These are phyloP conservation scores for Conus betulinus DNA, from an alignment of 1,140 invertebrate genomes.

Conservation along the genomic window DNA sequence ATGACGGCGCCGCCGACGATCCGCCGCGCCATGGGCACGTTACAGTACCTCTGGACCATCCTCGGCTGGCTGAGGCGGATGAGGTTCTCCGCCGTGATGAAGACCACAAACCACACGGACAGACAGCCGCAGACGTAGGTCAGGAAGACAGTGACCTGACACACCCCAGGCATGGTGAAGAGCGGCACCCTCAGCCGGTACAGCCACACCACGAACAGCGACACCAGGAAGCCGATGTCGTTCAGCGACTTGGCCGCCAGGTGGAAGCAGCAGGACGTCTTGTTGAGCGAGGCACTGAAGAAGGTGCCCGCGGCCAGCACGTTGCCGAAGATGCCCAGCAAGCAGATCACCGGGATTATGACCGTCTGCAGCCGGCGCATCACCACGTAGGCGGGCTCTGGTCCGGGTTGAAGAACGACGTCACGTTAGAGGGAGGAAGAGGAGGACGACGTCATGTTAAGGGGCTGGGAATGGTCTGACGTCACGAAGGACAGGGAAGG, in stretches of 20 bases:
- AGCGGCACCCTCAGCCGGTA: constrained; percentile 75
- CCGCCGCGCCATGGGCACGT: constrained; percentile 57
- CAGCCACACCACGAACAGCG: constrained; percentile 76
- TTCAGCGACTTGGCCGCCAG: constrained; percentile 52
- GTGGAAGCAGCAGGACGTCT: constrained; percentile 54
- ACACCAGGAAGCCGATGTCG: constrained; percentile 58
- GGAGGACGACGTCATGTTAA: neutral
- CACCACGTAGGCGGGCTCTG: constrained; percentile 19
- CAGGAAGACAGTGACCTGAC: constrained; percentile 67
- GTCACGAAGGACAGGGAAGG: neutral
- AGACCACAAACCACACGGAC: constrained; percentile 72
- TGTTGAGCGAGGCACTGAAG: constrained; percentile 41
- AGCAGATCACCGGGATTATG: constrained; percentile 53
- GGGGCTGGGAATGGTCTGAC: neutral
- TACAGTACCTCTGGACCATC: constrained; percentile 63
- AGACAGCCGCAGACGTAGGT: constrained; percentile 69
- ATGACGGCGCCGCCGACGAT: constrained; percentile 52
- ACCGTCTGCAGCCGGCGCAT: constrained; percentile 39
- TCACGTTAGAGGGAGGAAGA: neutral
- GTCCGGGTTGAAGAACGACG: constrained; percentile 8
- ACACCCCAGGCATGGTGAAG: constrained; percentile 58
- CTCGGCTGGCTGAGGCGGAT: constrained; percentile 69
- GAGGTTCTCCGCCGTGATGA: constrained; percentile 62
- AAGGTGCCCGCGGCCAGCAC: constrained; percentile 49
- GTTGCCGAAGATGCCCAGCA: constrained; percentile 55